Evolutionary conservation across 2,797 vertebrate genomes (phyloP), one percentile per base, ranked within the genome.

Genomic region (Enteromius anoplus): DNA sequence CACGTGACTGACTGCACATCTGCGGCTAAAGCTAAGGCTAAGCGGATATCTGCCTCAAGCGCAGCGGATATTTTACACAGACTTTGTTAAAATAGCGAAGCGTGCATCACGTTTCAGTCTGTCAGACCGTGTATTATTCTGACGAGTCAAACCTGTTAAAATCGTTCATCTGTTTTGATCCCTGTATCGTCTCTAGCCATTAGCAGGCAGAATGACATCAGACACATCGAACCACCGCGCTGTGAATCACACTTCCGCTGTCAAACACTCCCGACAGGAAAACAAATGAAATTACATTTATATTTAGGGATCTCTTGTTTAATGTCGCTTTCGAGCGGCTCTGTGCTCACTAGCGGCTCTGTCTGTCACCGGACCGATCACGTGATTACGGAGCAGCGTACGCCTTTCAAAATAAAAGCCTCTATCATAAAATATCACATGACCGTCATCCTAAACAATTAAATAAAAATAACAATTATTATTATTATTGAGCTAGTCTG

Each of bases 1-100:
- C 58, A 76, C 34, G 21, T n/a, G 53, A 58, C 51, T 55, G 51
- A 55, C 55, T 23, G 49, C 49, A 4, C 55, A 58, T 58, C 55
- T 58, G 55, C 65, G 65, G 77, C 64, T 79, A 68, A 68, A 1
- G 65, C 78, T 80, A 80, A 80, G 14, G 66, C 78, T 80, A 80
- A 69, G n/a, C 34, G 37, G 23, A 26, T 45, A 21, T 47, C 19
- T 68, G 23, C 49, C n/a, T n/a, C 47, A 37, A 66, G 65, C 42
- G 49, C 26, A 40, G 32, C 11, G 1, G 23, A 69, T 55, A 42
- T 9, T 14, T 26, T 4, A 42, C 12, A 26, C 7, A 69, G 64
- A 34, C 26, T 6, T 32, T 0, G 17, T 32, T 14, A 17, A 32
- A 64, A 51, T 7, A 3, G 8, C 9, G 6, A 37, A 29, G 60